Conservation (phyloP, 2,797 vertebrate genomes). For the Chrysocyon brachyurus region DNA sequence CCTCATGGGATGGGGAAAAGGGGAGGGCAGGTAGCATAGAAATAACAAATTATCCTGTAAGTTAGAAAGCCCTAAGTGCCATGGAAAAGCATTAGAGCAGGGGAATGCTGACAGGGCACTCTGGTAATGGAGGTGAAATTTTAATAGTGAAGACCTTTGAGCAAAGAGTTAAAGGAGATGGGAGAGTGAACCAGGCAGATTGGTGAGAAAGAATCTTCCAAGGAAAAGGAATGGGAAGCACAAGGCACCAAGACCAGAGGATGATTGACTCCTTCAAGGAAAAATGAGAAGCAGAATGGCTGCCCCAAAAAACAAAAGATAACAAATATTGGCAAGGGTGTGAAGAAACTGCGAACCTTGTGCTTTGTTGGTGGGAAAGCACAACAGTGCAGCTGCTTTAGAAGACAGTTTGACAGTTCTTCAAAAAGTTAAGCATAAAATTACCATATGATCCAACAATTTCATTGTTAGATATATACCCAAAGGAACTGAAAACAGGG, state of each 20-base stretch:
- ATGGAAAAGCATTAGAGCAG: neutral
- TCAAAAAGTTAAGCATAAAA: neutral
- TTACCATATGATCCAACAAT: neutral
- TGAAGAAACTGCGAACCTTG: neutral
- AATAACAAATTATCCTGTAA: neutral
- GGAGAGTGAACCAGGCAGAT: neutral
- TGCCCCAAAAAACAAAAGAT: neutral
- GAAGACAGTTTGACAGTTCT: neutral
- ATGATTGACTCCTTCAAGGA: neutral
- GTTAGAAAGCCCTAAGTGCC: neutral
- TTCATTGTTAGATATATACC: neutral
- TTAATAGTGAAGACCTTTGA: neutral
- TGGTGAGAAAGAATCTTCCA: neutral
- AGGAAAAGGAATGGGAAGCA: neutral
- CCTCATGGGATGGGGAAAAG: neutral
- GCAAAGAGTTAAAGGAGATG: neutral
- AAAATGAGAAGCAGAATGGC: neutral
- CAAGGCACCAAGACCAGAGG: neutral
- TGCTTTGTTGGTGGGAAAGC: neutral
- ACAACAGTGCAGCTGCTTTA: neutral
- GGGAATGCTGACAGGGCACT: no score
- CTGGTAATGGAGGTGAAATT: neutral
- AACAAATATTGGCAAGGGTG: neutral
- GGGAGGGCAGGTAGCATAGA: neutral
- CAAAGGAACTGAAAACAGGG: neutral